Percentiles rank a stretch among this genome's conserved stretches.
These are phyloP conservation scores for Seriola aureovittata DNA, from an alignment of 2,113 vertebrate genomes.

Conservation along the genomic window DNA sequence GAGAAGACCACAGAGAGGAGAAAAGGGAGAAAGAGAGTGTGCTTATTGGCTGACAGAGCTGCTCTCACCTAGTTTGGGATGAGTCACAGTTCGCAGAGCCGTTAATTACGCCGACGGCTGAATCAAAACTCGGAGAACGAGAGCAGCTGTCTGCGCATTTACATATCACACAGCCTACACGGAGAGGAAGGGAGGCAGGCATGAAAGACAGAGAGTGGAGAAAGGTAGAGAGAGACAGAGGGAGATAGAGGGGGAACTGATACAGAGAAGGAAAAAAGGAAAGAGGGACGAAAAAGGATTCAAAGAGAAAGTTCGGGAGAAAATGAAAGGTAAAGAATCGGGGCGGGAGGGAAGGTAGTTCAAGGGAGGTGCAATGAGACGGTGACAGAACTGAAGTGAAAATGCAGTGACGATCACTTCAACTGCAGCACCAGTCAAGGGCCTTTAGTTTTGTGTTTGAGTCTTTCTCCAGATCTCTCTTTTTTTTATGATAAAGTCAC, in stretches of 20 bases:
- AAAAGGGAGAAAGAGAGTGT: constrained; percentile 19
- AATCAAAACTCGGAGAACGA: constrained; percentile 79
- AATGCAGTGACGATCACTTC: constrained; percentile 15
- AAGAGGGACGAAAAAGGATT: constrained; percentile 38
- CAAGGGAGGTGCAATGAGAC: constrained; percentile 21
- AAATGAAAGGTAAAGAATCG: constrained; percentile 47
- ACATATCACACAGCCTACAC: constrained; percentile 81
- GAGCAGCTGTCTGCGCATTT: constrained; percentile 85
- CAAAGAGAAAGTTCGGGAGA: constrained; percentile 22
- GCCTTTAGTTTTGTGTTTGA: constrained; percentile 18
- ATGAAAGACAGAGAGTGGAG: constrained; percentile 49
- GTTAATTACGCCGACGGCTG: constrained; percentile 81
- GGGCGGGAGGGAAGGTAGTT: constrained; percentile 14
- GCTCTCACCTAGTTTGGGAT: constrained; percentile 79
- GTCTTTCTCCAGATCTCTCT: constrained; percentile 12
- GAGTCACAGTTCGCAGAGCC: constrained; percentile 78
- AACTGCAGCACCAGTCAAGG: constrained; percentile 1
- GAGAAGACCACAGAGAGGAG: constrained; percentile 17
- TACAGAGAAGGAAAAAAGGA: constrained; percentile 31
- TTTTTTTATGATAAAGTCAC: background rate
- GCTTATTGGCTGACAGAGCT: constrained; percentile 68
- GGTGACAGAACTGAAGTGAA: constrained; percentile 44
- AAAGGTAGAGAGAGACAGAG: constrained; percentile 36
- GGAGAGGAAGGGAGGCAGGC: constrained; percentile 50
- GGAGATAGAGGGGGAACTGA: constrained; percentile 45